Conservation (phyloP, 1,140 invertebrate genomes). For the fruit fly (Drosophila melanogaster) region DNA sequence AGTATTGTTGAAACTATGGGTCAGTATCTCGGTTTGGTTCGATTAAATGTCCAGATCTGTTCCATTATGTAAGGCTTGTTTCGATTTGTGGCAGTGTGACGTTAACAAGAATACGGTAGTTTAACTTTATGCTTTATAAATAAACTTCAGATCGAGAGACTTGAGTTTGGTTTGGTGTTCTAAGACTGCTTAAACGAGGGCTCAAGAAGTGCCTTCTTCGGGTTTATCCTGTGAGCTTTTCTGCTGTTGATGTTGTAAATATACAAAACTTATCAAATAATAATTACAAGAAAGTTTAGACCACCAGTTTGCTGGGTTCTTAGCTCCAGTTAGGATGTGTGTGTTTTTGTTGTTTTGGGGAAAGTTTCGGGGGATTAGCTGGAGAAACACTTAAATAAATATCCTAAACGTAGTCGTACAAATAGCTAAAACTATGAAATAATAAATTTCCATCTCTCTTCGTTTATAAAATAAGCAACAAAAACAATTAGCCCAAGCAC, state of each 20-base stretch:
- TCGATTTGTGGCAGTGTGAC: constrained; percentile 67
- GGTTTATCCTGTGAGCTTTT: constrained; percentile 31
- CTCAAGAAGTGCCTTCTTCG: constrained; percentile 33
- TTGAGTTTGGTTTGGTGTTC: constrained; percentile 27
- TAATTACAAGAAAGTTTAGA: constrained; percentile 76
- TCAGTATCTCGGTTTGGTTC: constrained; percentile 14
- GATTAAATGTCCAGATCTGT: constrained; percentile 9
- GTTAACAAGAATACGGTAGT: constrained; percentile 51
- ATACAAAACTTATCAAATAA: constrained; percentile 71
- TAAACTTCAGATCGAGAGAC: constrained; percentile 36
- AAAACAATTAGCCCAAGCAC: constrained; percentile 69
- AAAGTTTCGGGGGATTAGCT: constrained; percentile 27
- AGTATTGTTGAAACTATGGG: constrained; percentile 21
- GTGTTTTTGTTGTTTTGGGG: constrained; percentile 17
- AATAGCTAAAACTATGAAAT: constrained; percentile 73
- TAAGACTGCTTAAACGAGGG: constrained; percentile 32
- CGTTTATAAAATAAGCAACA: constrained; percentile 81
- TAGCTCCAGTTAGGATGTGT: constrained; percentile 57
- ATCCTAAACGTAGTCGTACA: constrained; percentile 56
- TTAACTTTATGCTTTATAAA: constrained; percentile 31
- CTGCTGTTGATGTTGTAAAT: constrained; percentile 41
- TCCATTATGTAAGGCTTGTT: constrained; percentile 25
- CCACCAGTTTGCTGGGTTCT: constrained; percentile 28
- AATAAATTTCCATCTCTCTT: constrained; percentile 60
- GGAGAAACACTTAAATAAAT: constrained; percentile 78